These are phyloP conservation scores for Syrista parreyssii DNA, from an alignment of 2,888 invertebrate genomes.

Conservation along the genomic window DNA sequence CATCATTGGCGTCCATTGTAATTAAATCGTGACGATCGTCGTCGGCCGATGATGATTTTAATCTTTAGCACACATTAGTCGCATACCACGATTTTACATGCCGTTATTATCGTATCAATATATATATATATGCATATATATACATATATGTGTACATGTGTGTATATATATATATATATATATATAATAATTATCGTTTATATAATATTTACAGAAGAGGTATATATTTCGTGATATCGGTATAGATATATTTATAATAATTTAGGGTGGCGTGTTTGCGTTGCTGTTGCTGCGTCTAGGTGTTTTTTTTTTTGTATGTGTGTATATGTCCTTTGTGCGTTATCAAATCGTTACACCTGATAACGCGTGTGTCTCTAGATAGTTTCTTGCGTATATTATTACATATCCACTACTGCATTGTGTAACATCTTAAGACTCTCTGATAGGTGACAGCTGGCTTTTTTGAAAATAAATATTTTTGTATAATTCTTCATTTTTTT, in stretches of 20 bases:
- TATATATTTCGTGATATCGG: slow-evolving; percentile 52
- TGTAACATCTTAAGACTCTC: too few relatives aligned
- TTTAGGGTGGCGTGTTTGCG: slow-evolving; percentile 35
- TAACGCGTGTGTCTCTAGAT: too few relatives aligned
- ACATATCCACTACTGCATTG: too few relatives aligned
- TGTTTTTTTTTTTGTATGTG: slow-evolving; percentile 6
- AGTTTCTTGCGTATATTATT: too few relatives aligned
- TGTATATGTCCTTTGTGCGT: too few relatives aligned
- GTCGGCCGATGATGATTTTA: slow-evolving; percentile 19
- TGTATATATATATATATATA: too few relatives aligned
- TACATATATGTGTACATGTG: too few relatives aligned
- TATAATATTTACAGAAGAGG: slow-evolving; percentile 59
- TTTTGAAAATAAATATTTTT: too few relatives aligned
- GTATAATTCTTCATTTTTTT: too few relatives aligned
- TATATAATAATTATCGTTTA: slow-evolving; percentile 40
- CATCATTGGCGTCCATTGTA: slow-evolving; percentile 3
- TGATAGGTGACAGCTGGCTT: too few relatives aligned
- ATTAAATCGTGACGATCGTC: slow-evolving; percentile 15
- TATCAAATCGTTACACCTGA: too few relatives aligned
- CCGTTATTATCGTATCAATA: slow-evolving; percentile 30
- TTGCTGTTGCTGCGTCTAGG: slow-evolving; percentile 27
- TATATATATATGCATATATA: too few relatives aligned
- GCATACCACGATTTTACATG: slow-evolving; percentile 28
- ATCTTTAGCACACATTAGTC: not conserved
- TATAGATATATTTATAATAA: slow-evolving; percentile 46